Evolutionary conservation across 2,888 invertebrate genomes (phyloP), one percentile per base, ranked within the genome.

Genomic region (Slavum lentiscoides): DNA sequence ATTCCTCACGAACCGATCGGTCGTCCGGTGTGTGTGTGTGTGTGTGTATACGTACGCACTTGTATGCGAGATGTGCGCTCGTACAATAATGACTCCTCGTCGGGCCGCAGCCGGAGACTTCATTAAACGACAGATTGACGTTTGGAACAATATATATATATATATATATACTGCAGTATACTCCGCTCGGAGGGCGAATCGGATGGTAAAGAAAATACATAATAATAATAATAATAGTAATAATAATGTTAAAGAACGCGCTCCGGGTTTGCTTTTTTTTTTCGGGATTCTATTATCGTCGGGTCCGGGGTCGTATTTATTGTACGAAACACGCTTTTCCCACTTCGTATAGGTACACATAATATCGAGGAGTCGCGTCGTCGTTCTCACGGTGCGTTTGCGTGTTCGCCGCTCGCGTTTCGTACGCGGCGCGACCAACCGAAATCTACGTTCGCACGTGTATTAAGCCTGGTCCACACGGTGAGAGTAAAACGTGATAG

Each of bases 61-160:
- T 43, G 6, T 43, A 43, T 7, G 7, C 43, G 4, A n/a, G 30
- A 4, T 23, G 70, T 62, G 74, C 58, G 55, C n/a, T n/a, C 62
- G 55, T 23, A 80, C 80, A 80, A 80, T 80, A 72, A 80, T n/a
- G n/a, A n/a, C n/a, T n/a, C n/a, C 80, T 80, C 39, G 30, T 4
- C 2, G 30, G 30, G 2, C 30, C 2, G 2, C 30, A 4, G 2
- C 19, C 64, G 80, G 72, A 80, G 80, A 80, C 80, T 80, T 80
- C 72, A 72, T 80, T 80, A 80, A 80, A 80, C 80, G 80, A 80
- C 80, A 72, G 80, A 80, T 80, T 80, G 80, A 80, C 80, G 80
- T 80, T 80, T 66, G 80, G 72, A 80, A 80, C 80, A 72, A 80
- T 80, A 80, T 49, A 64, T 9, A 43, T 43, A 30, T 30, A 30